Evolutionary conservation across 2,797 vertebrate species (phyloP), one percentile per base, ranked within the genome.

Genomic region (Neoniphon sammara): DNA sequence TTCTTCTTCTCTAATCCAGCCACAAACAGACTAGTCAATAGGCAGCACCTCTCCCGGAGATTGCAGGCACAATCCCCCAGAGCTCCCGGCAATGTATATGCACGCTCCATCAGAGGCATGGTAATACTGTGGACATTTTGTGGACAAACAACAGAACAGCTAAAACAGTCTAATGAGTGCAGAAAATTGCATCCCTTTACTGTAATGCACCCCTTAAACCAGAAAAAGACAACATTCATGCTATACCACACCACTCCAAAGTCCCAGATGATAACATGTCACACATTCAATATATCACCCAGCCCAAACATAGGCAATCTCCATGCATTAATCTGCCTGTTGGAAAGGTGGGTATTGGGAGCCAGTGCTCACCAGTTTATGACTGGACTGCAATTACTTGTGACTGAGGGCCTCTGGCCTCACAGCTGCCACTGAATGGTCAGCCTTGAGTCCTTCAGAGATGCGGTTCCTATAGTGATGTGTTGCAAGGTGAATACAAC

Each of bases 11-110:
- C 14, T 64, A 80, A 54, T 18, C 34, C 34, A 68, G 65, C 76
- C 70, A 85, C n/a, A 83, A 84, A 68, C 47, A 80, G 59, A 75
- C 65, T 17, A 49, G 75, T 79, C 58, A 74, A 27, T 42, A 59
- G 50, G 50, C 69, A 73, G 72, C 69, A 77, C 75, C 57, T 77
- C 73, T 79, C 25, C 39, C 47, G 68, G 67, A 34, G 36, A 47
- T 36, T 57, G 42, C 39, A 30, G 69, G 66, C 60, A 63, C 23
- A 2, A 59, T 77, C 42, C 47, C 34, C 84, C 8, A 39, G 8
- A 39, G 36, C 71, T 42, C 57, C 44, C 83, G 61, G 73, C 25
- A 44, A 67, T 49, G 47, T 50, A 9, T 17, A 78, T 78, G 53
- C 57, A 62, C 34, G 66, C 39, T 15, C 25, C 44, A 77, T 79